Base-by-base conservation (phyloP, 2,888 invertebrate genomes). In the Eumerus sabulonum region DNA sequence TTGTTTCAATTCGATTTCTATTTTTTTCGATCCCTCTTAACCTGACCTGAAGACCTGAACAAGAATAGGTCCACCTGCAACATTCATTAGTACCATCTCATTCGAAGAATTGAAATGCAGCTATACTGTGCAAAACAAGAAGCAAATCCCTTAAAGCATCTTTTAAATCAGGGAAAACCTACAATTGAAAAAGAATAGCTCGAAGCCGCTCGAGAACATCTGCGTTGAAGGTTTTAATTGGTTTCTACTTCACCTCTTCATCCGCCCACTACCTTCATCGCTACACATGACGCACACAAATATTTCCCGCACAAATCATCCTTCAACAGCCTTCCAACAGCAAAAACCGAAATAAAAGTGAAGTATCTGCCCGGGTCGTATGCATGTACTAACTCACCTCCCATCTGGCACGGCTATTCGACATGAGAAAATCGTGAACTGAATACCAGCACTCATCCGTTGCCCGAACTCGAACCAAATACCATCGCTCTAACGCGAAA, bases 381-480 rank as follows among this genome's bases (percentile, higher is more conserved):
- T 17, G 17, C 44, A 53, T 53, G 17, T 9, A 19, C 48, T 13
- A 17, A 18, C 36, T 47, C 54, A 14, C 44, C 53, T 45, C 53
- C 53, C 36, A 51, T 19, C 36, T 54, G 53, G 45, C 18, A 54
- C 64, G 27, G 27, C 27, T 7, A 27, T 27, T 27, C 27, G 7
- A 27, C 27, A 7, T 53, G 45, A n/a, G 64, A 64, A 45, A 36
- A 40, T 38, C 60, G 40, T 66, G 60, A 66, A 77, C 27, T 27
- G 27, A 27, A 27, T 62, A 66, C 67, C 50, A 67, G 60, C 62
- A 77, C 57, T 62, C 76, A 71, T 71, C 56, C 76, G 51, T 67
- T 71, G 27, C 3, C 27, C 27, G 27, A 27, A 72, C 45, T 71
- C 42, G 57, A 64, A 57, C 56, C 66, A 60, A 54, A 60, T 60